Base-by-base conservation (phyloP, 2,797 vertebrate genomes). In the Typhlichthys subterraneus region DNA sequence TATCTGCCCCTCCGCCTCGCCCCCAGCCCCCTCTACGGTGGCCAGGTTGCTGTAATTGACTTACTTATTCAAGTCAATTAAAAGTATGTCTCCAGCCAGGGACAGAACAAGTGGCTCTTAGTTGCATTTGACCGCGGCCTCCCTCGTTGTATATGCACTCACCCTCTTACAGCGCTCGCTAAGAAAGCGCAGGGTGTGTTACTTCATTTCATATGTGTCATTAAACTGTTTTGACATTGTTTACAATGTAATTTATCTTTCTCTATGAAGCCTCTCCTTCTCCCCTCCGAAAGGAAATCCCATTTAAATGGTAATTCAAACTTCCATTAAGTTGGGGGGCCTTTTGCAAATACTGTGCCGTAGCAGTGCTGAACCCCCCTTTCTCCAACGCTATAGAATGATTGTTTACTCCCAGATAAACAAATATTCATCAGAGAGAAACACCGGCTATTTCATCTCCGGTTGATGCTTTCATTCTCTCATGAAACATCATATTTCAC, bases 251-350 rank as follows among this genome's bases (percentile, higher is more conserved):
- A 91, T 92, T 90, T 88, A 91, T 91, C 88, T 87, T 88, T 88
- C 81, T 80, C 81, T 81, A 80, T 87, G 82, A 88, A 53, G 70
- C 77, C 71, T 70, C 70, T 61, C 75, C 81, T 74, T 79, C 72
- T 81, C 85, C 76, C 75, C 69, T 81, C 85, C 76, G 74, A 86
- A 88, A 87, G 83, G 75, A 87, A 90, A 91, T 92, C 90, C 89
- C 77, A 92, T 92, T 92, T 91, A 92, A 92, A 92, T 92, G 90
- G 88, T 91, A 92, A 92, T 92, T 90, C 85, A 83, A 88, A 88
- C 87, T 90, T 91, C 88, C 83, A 90, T 89, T 90, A 88, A 88
- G 85, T 89, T 84, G 29, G 65, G 61, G 63, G 61, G 63, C 62
- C 73, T 75, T 87, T 87, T 89, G 87, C 87, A 86, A 84, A 82